Percentiles rank a stretch among this genome's conserved stretches.
phyloP scores from a whole-genome alignment of 2,113 vertebrate species.

The Erythrocercus mccallii region DNA sequence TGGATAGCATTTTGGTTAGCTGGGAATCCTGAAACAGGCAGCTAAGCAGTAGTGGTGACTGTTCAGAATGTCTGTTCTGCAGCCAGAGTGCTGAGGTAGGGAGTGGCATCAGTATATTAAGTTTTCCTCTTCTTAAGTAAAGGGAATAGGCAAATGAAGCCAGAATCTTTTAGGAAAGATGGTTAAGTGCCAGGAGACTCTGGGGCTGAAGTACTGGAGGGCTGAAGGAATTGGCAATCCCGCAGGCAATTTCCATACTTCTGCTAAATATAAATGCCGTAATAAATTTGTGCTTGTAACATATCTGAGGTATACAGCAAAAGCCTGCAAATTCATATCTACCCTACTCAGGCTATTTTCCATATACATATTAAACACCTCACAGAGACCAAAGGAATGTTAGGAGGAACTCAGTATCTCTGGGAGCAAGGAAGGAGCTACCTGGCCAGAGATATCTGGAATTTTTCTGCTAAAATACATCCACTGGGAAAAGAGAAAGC shows the following conservation, averaged over 20 bases:
- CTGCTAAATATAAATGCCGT: conserved; percentile 36
- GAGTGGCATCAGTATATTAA: conserved; percentile 39
- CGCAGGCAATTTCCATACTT: neutral
- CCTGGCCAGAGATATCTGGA: neutral
- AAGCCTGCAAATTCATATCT: neutral
- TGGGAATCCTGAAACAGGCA: neutral
- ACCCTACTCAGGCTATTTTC: neutral
- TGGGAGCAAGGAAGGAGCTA: neutral
- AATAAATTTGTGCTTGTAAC: neutral
- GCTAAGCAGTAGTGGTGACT: neutral
- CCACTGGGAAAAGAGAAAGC: neutral
- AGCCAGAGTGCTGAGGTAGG: conserved; percentile 38
- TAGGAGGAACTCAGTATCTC: neutral
- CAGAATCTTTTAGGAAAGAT: conserved; percentile 64
- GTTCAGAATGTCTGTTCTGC: neutral
- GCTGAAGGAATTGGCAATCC: conserved; percentile 18
- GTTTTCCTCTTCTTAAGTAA: conserved; percentile 52
- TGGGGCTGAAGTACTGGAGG: neutral
- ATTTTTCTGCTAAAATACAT: neutral
- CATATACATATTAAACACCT: neutral
- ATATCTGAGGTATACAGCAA: neutral
- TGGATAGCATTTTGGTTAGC: neutral
- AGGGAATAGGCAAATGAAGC: conserved; percentile 19
- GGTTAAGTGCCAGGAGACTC: conserved; percentile 40
- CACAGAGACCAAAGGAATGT: neutral